These are phyloP conservation scores for Elaphurus davidianus DNA, from an alignment of 2,113 vertebrate genomes.

Conservation along the genomic window DNA sequence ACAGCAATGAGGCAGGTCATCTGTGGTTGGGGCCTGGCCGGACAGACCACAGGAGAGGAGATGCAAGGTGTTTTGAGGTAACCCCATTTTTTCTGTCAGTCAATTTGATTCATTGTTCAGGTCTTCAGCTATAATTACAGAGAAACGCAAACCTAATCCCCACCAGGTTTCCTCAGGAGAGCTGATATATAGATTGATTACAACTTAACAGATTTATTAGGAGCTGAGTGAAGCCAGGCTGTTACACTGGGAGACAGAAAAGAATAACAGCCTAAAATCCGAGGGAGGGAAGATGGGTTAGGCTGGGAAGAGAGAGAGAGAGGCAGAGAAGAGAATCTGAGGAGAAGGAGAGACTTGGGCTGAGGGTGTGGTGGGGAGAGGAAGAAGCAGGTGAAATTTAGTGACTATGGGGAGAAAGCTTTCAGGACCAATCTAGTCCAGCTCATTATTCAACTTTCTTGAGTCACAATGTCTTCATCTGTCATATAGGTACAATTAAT, in stretches of 20 bases:
- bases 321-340: not conserved
- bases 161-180: slow-evolving; percentile 1
- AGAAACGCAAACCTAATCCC: not conserved
- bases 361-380: not conserved
- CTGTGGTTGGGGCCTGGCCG: not conserved
- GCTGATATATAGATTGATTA: slow-evolving; percentile 46
- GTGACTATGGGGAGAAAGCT: not conserved
- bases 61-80: not conserved
- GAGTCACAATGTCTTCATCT: not conserved
- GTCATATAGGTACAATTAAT: not conserved
- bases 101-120: slow-evolving; percentile 1
- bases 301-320: not conserved
- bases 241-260: not conserved
- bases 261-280: not conserved
- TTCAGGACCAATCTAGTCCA: not conserved
- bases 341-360: not conserved
- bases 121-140: slow-evolving; percentile 25
- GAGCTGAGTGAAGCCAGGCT: not conserved
- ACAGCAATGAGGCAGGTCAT: not conserved
- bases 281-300: not conserved
- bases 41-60: not conserved
- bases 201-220: slow-evolving; percentile 44
- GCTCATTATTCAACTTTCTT: not conserved
- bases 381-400: not conserved
- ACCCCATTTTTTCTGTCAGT: not conserved